phyloP scores from a whole-genome alignment of 2,797 vertebrate genomes.

The Perodicticus potto region DNA sequence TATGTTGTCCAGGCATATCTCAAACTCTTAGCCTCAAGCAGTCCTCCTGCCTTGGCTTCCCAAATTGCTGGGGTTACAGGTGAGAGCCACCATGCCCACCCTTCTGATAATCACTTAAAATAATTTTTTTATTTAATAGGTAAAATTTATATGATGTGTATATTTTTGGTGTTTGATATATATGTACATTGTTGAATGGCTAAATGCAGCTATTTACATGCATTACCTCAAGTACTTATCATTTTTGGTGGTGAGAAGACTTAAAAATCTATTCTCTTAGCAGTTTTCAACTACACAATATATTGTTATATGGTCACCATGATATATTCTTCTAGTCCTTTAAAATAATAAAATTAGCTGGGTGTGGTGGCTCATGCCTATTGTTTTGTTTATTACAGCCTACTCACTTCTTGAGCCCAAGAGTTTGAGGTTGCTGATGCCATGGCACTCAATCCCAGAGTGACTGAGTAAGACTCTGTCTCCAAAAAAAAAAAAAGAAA shows the following conservation, averaged over 20 bases:
- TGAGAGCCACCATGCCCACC: too few relatives aligned
- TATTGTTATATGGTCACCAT: not conserved
- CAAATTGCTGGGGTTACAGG: too few relatives aligned
- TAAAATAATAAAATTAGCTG: constrained; percentile 56
- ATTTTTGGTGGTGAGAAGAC: not conserved
- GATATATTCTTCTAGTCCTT: not conserved
- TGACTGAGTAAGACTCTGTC: not conserved
- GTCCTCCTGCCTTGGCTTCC: too few relatives aligned
- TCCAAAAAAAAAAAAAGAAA: not conserved
- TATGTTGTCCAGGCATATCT: too few relatives aligned
- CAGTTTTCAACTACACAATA: constrained; percentile 5
- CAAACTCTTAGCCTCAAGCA: too few relatives aligned
- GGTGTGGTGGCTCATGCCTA: too few relatives aligned
- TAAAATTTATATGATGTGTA: not conserved
- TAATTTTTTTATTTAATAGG: constrained; percentile 14
- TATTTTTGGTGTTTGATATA: not conserved
- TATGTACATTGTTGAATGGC: not conserved
- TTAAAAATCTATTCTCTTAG: not conserved
- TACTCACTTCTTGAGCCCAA: not conserved
- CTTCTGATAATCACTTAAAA: not conserved
- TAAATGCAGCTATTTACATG: not conserved
- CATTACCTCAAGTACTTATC: not conserved
- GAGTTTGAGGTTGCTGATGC: not conserved
- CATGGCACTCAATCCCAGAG: too few relatives aligned
- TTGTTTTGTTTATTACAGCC: too few relatives aligned